A percentile compares a stretch with the other conserved stretches of the same genome.
Conservation (phyloP, 2,888 invertebrate genomes). For the Drosophila stalkeri region DNA sequence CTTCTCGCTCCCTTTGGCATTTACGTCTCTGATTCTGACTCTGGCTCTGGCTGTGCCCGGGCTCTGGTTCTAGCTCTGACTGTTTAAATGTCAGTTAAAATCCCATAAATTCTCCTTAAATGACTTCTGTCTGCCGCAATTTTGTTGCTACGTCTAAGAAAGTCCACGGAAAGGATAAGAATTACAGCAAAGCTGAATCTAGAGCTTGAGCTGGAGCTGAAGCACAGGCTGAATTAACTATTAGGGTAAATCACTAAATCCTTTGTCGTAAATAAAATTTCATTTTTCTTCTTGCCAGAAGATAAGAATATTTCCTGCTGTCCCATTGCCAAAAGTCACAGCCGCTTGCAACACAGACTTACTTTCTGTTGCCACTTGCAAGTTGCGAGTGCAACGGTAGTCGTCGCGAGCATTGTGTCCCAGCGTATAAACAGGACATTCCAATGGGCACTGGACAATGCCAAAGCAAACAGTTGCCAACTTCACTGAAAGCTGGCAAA, state of each 20-base stretch:
- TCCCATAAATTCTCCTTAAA: slow-evolving; percentile 80
- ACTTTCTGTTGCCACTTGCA: slow-evolving; percentile 14
- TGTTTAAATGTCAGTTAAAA: slow-evolving; percentile 82
- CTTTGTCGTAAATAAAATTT: slow-evolving; percentile 67
- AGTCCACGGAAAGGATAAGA: slow-evolving; percentile 48
- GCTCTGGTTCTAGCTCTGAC: slow-evolving; percentile 36
- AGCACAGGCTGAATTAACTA: slow-evolving; percentile 62
- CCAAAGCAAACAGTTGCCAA: slow-evolving; percentile 40
- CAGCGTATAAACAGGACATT: slow-evolving; percentile 47
- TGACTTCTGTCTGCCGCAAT: slow-evolving; percentile 82
- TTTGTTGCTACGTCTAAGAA: slow-evolving; percentile 58
- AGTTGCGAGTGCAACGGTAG: slow-evolving; percentile 33
- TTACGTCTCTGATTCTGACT: background rate
- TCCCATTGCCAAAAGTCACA: slow-evolving; percentile 49
- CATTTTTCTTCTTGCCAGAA: slow-evolving; percentile 50
- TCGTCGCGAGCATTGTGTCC: slow-evolving; percentile 15
- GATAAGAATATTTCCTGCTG: slow-evolving; percentile 66
- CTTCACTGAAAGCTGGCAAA: slow-evolving; percentile 47
- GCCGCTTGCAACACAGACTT: slow-evolving; percentile 15
- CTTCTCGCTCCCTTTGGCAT: slow-evolving; percentile 9
- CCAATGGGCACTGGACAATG: slow-evolving; percentile 36
- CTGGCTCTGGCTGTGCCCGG: background rate
- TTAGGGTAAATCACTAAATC: slow-evolving; percentile 60
- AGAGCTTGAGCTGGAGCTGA: slow-evolving; percentile 12
- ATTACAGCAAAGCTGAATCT: slow-evolving; percentile 27